These are phyloP conservation scores for Microcebus tavaratra DNA, from an alignment of 2,113 vertebrate genomes.

Conservation along the genomic window DNA sequence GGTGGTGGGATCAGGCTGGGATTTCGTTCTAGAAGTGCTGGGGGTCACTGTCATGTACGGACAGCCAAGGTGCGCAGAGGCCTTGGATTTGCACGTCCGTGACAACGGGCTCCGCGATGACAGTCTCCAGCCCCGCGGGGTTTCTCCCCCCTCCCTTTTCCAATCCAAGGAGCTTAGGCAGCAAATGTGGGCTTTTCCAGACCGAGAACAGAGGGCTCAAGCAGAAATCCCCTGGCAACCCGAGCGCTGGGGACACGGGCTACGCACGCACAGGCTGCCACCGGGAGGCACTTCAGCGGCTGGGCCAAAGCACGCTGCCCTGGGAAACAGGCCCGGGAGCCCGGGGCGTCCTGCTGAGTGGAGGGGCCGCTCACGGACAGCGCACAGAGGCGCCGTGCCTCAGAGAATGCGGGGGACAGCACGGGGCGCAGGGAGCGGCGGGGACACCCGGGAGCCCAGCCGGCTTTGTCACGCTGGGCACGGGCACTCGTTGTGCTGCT, in stretches of 20 bases:
- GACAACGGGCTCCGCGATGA: background rate
- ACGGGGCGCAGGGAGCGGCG: background rate
- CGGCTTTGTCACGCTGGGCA: background rate
- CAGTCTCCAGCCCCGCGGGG: background rate
- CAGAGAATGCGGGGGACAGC: background rate
- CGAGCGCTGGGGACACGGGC: background rate
- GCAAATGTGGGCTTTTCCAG: slow-evolving; percentile 73
- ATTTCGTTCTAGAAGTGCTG: background rate
- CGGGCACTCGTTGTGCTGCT: background rate
- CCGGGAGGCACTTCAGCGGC: background rate
- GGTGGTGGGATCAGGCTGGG: background rate
- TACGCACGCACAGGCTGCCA: background rate
- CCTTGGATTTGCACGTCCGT: background rate
- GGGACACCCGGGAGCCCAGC: background rate
- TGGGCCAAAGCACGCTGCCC: background rate
- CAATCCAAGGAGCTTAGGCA: slow-evolving; percentile 74
- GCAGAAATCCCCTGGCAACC: background rate
- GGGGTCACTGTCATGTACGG: accelerated
- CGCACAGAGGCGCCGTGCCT: background rate
- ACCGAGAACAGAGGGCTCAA: background rate
- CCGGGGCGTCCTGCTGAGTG: background rate
- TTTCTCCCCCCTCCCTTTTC: background rate
- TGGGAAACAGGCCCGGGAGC: background rate
- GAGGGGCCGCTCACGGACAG: background rate
- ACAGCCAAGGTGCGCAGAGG: background rate